Evolutionary conservation across 2,797 vertebrate species (phyloP).

Genomic region (Enteromius thamalakanensis): DNA sequence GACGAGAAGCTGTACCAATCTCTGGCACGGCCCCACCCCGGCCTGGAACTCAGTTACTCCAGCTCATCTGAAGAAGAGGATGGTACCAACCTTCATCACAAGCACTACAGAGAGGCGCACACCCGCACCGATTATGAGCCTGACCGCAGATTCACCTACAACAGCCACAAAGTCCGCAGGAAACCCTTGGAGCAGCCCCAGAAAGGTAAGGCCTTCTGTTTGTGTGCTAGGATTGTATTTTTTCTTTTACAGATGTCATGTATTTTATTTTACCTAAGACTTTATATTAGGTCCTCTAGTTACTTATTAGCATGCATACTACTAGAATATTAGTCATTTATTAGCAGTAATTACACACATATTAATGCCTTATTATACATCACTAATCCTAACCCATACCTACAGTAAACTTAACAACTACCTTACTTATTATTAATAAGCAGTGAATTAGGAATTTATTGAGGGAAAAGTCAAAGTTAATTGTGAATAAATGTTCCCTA

Average conservation of each 20-base stretch:
- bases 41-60: conserved; percentile 86
- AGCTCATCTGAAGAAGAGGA: conserved; percentile 89
- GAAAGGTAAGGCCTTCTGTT: conserved; percentile 75
- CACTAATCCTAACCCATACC: too few species aligned
- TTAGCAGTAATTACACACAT: too few species aligned
- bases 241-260: not conserved
- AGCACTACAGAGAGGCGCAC: conserved; percentile 77
- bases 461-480: too few species aligned
- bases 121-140: conserved; percentile 83
- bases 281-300: too few species aligned
- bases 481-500: too few species aligned
- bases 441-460: too few species aligned
- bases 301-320: too few species aligned
- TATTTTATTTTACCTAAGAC: too few species aligned
- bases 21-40: conserved; percentile 84
- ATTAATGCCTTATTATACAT: too few species aligned
- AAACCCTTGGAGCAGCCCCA: conserved; percentile 77
- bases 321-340: too few species aligned
- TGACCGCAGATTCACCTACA: conserved; percentile 84
- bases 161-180: conserved; percentile 75
- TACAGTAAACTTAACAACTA: too few species aligned
- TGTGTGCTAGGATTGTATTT: not conserved
- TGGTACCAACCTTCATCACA: conserved; percentile 82
- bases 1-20: conserved; percentile 90
- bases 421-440: too few species aligned